Base-by-base conservation (phyloP, 2,797 vertebrate species). In the Malurus splendens region DNA sequence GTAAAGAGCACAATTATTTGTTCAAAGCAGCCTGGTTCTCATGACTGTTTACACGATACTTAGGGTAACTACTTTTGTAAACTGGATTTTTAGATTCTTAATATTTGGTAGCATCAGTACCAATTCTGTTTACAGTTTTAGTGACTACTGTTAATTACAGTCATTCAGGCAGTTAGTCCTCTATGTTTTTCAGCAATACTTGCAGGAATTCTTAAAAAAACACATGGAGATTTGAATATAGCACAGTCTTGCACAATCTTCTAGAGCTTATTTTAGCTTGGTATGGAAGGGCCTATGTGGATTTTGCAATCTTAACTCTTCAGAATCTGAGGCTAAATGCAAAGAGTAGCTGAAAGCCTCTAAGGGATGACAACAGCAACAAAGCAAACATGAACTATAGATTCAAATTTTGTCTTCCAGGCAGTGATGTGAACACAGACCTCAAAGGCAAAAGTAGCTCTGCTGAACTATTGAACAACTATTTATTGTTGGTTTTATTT, bases 131-230 rank as follows among this genome's bases (percentile, higher is more conserved):
- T 66, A 77, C 51, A 52, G 51, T 74, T 93, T 92, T 68, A 78
- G 67, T 33, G 23, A 52, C 56, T 48, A 25, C 57, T 67, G 65
- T 71, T 82, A 79, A 12, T 76, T 82, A 86, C 24, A 44, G 24
- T 36, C 28, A 82, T 42, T n/a, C 30, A 67, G 77, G 54, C 66
- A 65, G 14, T 87, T 44, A 78, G 66, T 44, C 24, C 44, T 81
- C 56, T 56, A 9, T 5, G 4, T 71, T 90, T 89, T 89, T 61
- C 28, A 91, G 91, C 41, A 82, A 56, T 18, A 24, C 67, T 85
- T 92, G 72, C 52, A 75, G 36, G 87, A 91, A 92, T 86, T 55
- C 82, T 82, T 92, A 88, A 80, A 86, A 91, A 84, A 91, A 60
- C 59, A 65, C 51, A 70, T 7, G 33, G 32, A 81, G 33, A 54